Evolutionary conservation across 2,797 vertebrate species (phyloP), one percentile per base, ranked within the genome.

Genomic region (Cottoperca gobio): DNA sequence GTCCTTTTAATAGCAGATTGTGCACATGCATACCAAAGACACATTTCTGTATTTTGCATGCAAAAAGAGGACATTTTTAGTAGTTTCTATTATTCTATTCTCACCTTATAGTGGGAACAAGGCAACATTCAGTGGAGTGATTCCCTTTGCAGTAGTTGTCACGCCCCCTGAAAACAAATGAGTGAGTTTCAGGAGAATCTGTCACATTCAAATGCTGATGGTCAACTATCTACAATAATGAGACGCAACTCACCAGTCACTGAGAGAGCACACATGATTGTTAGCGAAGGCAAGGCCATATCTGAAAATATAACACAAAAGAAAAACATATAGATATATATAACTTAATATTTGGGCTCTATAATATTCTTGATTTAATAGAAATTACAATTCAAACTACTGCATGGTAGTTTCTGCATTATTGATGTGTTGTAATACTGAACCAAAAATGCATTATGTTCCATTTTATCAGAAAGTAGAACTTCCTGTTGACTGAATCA

Each of bases 21-120:
- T 33, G 31, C 7, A 33, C 33, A 33, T 33, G 31, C 31, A 33
- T 33, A 33, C 31, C 31, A 33, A 33, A 33, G n/a, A n/a, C n/a
- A n/a, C n/a, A n/a, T n/a, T n/a, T n/a, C n/a, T n/a, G 33, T 33
- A 6, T 33, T 6, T 6, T 33, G 7, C 31, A 33, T 1, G 31
- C 31, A 33, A 33, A 33, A 28, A 8, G 33, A n/a, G n/a, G n/a
- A n/a, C n/a, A n/a, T n/a, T n/a, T n/a, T n/a, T 33, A 7, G 33
- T 31, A 8, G n/a, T n/a, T n/a, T n/a, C n/a, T n/a, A 33, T 33
- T 33, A 33, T 33, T 33, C 31, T 33, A 33, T 52, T 78, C 23
- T 81, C 81, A 95, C 95, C 95, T 96, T 81, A 96, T 94, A 19
- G 95, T 95, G 5, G 95, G 95, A 71, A 81, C 75, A 0, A 1